Evolutionary conservation across 2,888 invertebrate species (phyloP).

Genomic region (Lymantria dispar): DNA sequence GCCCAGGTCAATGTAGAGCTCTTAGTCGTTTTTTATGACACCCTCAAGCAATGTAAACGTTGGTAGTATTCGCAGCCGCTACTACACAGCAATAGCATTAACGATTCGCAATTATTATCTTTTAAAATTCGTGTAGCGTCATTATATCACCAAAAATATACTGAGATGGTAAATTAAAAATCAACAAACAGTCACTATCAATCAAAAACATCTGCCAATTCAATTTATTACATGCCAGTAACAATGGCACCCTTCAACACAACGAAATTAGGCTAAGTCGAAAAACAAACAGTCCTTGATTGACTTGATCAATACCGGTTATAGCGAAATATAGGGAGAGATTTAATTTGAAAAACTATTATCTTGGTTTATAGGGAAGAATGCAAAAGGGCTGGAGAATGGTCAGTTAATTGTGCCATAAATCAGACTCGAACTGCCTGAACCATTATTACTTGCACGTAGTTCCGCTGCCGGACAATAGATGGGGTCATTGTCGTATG

Average conservation of each 20-base stretch:
- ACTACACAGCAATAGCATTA: no score
- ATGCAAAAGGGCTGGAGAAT: conserved; percentile 52
- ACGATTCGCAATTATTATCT: no score
- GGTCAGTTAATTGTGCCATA: conserved; percentile 78
- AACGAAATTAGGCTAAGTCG: conserved; percentile 59
- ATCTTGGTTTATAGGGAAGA: conserved; percentile 31
- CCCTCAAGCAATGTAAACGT: no score
- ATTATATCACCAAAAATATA: no score
- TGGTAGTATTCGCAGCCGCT: no score
- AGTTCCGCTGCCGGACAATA: conserved; percentile 53
- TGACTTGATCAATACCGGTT: conserved; percentile 62
- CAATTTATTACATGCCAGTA: conserved; percentile 39
- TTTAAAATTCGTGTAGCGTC: no score
- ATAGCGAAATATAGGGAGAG: conserved; percentile 45
- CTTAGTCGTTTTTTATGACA: no score
- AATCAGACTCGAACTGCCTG: conserved; percentile 54
- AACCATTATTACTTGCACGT: conserved; percentile 43
- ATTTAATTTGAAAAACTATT: conserved; percentile 69
- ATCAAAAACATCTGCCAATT: conserved; percentile 59
- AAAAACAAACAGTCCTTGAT: conserved; percentile 76
- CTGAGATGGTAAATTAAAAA: conserved; percentile 41
- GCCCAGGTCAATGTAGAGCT: no score
- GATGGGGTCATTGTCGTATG: conserved; percentile 61
- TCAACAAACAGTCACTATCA: conserved; percentile 46
- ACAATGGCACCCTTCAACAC: conserved; percentile 50